Evolutionary conservation across 2,113 vertebrate genomes (phyloP).

Genomic region (Theropithecus gelada): DNA sequence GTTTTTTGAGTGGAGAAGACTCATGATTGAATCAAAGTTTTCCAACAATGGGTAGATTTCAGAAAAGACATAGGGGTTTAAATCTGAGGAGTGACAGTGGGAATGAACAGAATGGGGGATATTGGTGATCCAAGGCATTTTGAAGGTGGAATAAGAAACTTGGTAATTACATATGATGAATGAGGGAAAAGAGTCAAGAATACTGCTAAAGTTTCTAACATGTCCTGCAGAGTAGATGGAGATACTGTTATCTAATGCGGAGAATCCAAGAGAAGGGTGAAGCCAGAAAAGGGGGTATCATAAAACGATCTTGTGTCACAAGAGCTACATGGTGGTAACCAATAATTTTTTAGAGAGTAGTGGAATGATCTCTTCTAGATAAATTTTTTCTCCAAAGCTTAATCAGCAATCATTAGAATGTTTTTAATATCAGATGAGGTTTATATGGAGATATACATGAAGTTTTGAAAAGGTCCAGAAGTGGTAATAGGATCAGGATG

Average conservation of each 20-base stretch:
- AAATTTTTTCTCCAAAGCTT: neutral
- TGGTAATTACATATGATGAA: neutral
- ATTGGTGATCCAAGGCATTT: neutral
- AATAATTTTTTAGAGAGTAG: neutral
- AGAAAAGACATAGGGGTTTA: neutral
- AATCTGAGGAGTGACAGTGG: neutral
- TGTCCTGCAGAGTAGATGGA: neutral
- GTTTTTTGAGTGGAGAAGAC: neutral
- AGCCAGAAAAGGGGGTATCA: neutral
- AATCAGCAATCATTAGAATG: neutral
- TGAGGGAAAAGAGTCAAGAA: neutral
- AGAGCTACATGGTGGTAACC: neutral
- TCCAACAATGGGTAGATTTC: neutral
- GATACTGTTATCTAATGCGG: no score
- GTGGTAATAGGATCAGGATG: neutral
- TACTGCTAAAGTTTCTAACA: neutral
- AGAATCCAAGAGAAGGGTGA: neutral
- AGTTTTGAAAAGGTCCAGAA: neutral
- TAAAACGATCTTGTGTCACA: neutral
- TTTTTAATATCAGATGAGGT: neutral
- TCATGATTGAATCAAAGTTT: neutral
- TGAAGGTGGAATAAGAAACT: neutral
- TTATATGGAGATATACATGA: neutral
- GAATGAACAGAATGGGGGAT: neutral
- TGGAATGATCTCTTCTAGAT: neutral